Evolutionary conservation across 2,888 invertebrate species (phyloP).

Genomic region (Mycalesis mineus): DNA sequence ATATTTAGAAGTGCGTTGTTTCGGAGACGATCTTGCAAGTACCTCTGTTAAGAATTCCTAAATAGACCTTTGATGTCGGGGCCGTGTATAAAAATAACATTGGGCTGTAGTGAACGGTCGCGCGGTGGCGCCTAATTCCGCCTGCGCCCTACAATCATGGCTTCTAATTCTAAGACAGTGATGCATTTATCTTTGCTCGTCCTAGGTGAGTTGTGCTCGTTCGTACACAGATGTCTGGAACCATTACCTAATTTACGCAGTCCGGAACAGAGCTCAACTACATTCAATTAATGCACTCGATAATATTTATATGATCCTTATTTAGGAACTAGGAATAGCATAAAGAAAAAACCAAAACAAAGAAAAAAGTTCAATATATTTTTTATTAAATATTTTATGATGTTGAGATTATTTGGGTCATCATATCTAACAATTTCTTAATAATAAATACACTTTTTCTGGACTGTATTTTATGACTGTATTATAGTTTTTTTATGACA

Average conservation of each 20-base stretch:
- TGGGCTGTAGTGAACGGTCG: conserved; percentile 57
- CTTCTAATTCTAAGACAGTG: conserved; percentile 39
- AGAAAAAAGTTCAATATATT: too few relatives aligned
- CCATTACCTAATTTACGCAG: conserved; percentile 25
- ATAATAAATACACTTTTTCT: too few relatives aligned
- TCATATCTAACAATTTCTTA: too few relatives aligned
- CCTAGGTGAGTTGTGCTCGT: conserved; percentile 47
- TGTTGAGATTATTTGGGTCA: too few relatives aligned
- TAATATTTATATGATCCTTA: background rate
- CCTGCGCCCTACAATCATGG: conserved; percentile 51
- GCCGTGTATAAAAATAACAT: conserved; percentile 74
- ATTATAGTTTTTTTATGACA: too few relatives aligned
- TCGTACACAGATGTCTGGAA: conserved; percentile 12
- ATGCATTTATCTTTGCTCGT: conserved; percentile 44
- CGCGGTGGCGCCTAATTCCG: conserved; percentile 48
- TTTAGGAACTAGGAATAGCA: background rate
- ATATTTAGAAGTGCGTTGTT: conserved; percentile 63
- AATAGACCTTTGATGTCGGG: conserved; percentile 74
- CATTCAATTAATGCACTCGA: background rate
- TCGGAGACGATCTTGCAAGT: conserved; percentile 50
- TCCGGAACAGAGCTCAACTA: conserved; percentile 1
- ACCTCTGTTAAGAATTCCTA: conserved; percentile 65
- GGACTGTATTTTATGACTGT: too few relatives aligned
- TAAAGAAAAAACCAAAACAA: background rate
- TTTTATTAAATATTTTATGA: too few relatives aligned